Conservation (phyloP, 2,797 vertebrate species). For the Galago senegalensis region DNA sequence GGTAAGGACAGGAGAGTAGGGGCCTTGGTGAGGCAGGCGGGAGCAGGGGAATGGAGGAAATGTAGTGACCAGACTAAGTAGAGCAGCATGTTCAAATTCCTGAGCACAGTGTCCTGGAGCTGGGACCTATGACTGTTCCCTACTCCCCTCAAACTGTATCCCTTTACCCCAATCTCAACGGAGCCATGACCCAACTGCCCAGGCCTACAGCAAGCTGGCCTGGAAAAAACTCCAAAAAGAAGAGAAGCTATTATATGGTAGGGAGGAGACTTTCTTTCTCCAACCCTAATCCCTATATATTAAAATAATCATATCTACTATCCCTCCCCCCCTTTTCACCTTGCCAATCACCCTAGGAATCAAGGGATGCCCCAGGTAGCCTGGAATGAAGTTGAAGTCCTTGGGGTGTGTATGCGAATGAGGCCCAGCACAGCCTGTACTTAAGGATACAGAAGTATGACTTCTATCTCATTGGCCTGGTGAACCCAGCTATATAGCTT, state of each 20-base stretch:
- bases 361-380: not conserved
- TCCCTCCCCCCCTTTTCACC: not conserved
- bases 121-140: slow-evolving; percentile 19
- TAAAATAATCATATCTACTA: not conserved
- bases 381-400: not conserved
- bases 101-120: slow-evolving; percentile 78
- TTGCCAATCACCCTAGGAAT: not conserved
- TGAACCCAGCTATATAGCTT: slow-evolving; percentile 8
- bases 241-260: not conserved
- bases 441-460: not conserved
- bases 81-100: slow-evolving; percentile 85
- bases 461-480: slow-evolving; percentile 1
- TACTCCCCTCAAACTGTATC: slow-evolving; percentile 7
- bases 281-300: not conserved
- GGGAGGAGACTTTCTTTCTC: not conserved
- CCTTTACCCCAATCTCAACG: slow-evolving; percentile 7
- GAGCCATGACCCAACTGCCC: not conserved
- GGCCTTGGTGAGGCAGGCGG: slow-evolving; percentile 34
- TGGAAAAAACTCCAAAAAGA: not conserved
- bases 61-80: slow-evolving; percentile 65
- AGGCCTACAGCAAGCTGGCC: slow-evolving; percentile 27
- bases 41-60: slow-evolving; percentile 35
- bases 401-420: not conserved
- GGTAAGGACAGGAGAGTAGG: not conserved
- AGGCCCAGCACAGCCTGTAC: slow-evolving; percentile 4